These are phyloP conservation scores for Drosophila setosimentum DNA, from an alignment of 2,888 invertebrate genomes.

Conservation along the genomic window DNA sequence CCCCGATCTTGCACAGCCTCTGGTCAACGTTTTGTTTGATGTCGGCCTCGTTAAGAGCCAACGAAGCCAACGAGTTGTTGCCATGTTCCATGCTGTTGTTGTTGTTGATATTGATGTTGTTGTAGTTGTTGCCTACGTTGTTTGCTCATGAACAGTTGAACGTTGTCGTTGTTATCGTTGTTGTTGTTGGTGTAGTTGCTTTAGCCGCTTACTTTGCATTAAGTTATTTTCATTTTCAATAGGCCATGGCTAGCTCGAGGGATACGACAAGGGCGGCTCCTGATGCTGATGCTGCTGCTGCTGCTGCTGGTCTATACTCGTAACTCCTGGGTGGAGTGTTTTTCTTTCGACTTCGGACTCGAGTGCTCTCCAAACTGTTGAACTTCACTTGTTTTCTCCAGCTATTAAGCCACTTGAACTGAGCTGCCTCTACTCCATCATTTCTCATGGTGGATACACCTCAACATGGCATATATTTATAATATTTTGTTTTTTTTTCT, in stretches of 20 bases:
- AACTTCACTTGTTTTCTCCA: slow-evolving; percentile 81
- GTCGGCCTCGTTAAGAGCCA: slow-evolving; percentile 83
- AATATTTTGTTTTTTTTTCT: background rate
- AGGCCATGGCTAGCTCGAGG: slow-evolving; percentile 66
- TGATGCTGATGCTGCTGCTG: background rate
- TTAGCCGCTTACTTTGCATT: slow-evolving; percentile 77
- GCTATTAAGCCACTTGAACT: slow-evolving; percentile 79
- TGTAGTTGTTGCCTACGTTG: slow-evolving; percentile 50
- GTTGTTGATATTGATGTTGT: slow-evolving; percentile 34
- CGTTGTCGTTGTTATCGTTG: slow-evolving; percentile 39
- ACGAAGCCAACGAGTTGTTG: slow-evolving; percentile 81
- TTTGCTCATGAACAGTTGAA: slow-evolving; percentile 78
- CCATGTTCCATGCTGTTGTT: slow-evolving; percentile 65
- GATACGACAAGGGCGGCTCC: slow-evolving; percentile 33
- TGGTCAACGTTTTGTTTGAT: slow-evolving; percentile 80
- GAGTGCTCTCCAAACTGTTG: slow-evolving; percentile 80
- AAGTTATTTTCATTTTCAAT: slow-evolving; percentile 81
- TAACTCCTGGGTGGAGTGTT: slow-evolving; percentile 68
- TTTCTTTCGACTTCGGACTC: slow-evolving; percentile 69
- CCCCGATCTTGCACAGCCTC: slow-evolving; percentile 51
- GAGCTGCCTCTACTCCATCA: slow-evolving; percentile 25
- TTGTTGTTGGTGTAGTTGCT: slow-evolving; percentile 44
- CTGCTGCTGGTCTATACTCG: slow-evolving; percentile 14
- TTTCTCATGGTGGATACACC: slow-evolving; percentile 22
- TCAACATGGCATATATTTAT: slow-evolving; percentile 17